Evolutionary conservation across 1,140 invertebrate species (phyloP).

Genomic region (Drosophila sproati): DNA sequence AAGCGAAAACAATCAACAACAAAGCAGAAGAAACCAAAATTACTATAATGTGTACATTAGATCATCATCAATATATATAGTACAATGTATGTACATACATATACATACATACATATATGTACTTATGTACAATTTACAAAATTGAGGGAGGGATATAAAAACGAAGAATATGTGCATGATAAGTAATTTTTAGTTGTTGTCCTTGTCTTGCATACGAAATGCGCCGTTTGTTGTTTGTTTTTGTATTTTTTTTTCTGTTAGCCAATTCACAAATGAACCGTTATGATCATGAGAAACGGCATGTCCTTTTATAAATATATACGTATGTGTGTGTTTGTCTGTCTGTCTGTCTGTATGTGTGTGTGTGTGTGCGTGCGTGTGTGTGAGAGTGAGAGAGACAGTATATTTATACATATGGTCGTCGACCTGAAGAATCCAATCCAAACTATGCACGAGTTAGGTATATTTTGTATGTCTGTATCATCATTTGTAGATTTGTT

Average conservation of each 20-base stretch:
- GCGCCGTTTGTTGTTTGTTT: neutral
- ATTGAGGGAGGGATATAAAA: constrained; percentile 10
- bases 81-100: constrained; percentile 13
- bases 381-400: too few species aligned
- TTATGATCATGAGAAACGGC: neutral
- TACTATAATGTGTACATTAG: constrained; percentile 3
- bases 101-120: constrained; percentile 29
- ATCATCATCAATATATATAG: neutral
- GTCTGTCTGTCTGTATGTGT: neutral
- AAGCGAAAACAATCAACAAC: constrained; percentile 65
- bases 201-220: constrained; percentile 21
- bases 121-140: neutral
- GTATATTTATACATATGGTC: constrained; percentile 26
- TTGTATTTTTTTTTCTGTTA: neutral
- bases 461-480: neutral
- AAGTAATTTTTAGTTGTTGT: constrained; percentile 12
- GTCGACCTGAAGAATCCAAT: constrained; percentile 26
- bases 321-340: neutral
- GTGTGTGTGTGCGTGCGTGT: neutral
- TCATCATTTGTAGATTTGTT: neutral
- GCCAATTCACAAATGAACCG: constrained; percentile 19
- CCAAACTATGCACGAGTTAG: constrained; percentile 9
- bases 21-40: constrained; percentile 67
- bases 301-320: neutral
- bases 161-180: constrained; percentile 18